Conservation (phyloP, 2,888 invertebrate genomes). For the Hydrotaea diabolus region DNA sequence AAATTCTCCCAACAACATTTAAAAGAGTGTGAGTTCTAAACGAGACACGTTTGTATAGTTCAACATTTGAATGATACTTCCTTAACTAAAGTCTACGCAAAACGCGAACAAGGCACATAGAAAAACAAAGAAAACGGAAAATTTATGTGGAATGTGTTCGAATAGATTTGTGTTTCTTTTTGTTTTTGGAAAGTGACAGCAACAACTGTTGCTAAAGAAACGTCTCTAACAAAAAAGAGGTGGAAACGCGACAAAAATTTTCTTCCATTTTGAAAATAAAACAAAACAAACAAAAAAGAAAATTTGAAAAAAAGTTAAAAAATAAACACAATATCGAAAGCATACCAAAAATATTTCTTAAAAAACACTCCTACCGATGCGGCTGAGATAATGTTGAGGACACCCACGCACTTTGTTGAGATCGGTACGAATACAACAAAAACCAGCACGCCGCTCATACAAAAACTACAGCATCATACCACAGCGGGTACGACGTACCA, state of each 20-base stretch:
- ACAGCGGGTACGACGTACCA: slow-evolving; percentile 64
- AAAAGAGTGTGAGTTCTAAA: neutral
- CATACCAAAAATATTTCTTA: slow-evolving; percentile 28
- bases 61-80: too few species aligned
- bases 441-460: slow-evolving; percentile 67
- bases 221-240: too few species aligned
- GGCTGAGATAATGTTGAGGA: slow-evolving; percentile 81
- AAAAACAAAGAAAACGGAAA: neutral
- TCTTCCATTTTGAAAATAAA: slow-evolving; percentile 32
- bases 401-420: slow-evolving; percentile 81
- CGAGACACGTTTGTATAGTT: slow-evolving; percentile 4
- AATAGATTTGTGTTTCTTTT: neutral
- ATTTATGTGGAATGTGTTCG: neutral
- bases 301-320: slow-evolving; percentile 16
- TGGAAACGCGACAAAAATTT: slow-evolving; percentile 10
- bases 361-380: slow-evolving; percentile 44
- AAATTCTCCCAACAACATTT: neutral
- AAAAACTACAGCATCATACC: slow-evolving; percentile 62
- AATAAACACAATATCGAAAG: slow-evolving; percentile 15
- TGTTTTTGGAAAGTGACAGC: slow-evolving; percentile 11
- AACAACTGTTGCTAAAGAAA: too few species aligned
- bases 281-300: slow-evolving; percentile 29
- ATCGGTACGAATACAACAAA: slow-evolving; percentile 76
- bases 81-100: too few species aligned
- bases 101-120: neutral